phyloP scores from a whole-genome alignment of 2,888 invertebrate species.

The Trisateles emortualis region DNA sequence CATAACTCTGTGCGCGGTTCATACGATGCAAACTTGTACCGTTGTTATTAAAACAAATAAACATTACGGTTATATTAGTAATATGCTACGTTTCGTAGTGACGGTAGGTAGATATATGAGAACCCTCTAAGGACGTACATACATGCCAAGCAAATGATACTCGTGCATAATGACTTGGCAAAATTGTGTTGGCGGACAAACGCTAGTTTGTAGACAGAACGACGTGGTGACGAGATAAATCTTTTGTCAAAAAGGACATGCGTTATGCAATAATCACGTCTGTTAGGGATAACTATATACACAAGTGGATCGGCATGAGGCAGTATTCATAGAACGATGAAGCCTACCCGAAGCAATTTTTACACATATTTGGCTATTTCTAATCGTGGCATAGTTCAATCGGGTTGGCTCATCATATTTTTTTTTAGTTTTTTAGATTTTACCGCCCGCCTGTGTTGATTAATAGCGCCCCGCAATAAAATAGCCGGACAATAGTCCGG shows the following conservation, averaged over 20 bases:
- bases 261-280: too few species aligned
- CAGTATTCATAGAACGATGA: too few species aligned
- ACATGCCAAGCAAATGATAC: conserved; percentile 19
- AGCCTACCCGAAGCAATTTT: too few species aligned
- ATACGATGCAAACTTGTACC: conserved; percentile 25
- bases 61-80: conserved; percentile 24
- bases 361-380: too few species aligned
- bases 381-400: too few species aligned
- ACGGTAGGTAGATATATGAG: conserved; percentile 8
- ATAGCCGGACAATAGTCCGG: too few species aligned
- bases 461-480: too few species aligned
- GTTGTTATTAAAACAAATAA: conserved; percentile 42
- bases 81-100: conserved; percentile 1
- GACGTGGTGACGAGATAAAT: conserved; percentile 20
- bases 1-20: conserved; percentile 19
- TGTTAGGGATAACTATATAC: too few species aligned
- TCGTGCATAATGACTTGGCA: conserved; percentile 22
- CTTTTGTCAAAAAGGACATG: conserved; percentile 15
- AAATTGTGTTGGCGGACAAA: conserved; percentile 18
- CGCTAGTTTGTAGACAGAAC: conserved; percentile 20
- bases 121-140: background rate
- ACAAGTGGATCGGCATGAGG: too few species aligned
- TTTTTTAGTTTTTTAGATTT: too few species aligned
- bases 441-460: too few species aligned
- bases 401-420: too few species aligned